These are phyloP conservation scores for Apotomis capreana DNA, from an alignment of 2,888 invertebrate species.

Conservation along the genomic window DNA sequence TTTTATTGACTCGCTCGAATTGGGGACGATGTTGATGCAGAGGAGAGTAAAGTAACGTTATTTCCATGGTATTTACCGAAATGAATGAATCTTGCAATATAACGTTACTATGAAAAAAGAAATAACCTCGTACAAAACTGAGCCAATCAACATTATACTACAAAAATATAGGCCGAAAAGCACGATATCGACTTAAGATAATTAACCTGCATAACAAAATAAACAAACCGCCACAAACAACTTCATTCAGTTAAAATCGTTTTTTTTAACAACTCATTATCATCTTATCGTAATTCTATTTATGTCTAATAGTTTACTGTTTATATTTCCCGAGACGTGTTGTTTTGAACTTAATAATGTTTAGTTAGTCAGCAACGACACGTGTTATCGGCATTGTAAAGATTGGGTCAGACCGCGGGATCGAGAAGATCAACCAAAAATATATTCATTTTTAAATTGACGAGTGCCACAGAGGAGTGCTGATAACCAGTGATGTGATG, in stretches of 20 bases:
- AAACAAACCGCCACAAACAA: constrained; percentile 17
- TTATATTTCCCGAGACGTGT: constrained; percentile 65
- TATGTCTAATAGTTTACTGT: constrained; percentile 69
- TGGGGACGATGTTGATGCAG: constrained; percentile 15
- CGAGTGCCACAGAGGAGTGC: not conserved
- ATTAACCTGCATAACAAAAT: not conserved
- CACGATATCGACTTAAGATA: not conserved
- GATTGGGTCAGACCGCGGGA: constrained; percentile 9
- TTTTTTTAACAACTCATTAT: constrained; percentile 61
- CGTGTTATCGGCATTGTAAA: constrained; percentile 67
- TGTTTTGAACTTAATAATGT: constrained; percentile 77
- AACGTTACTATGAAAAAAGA: too few relatives aligned
- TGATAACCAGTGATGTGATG: not conserved
- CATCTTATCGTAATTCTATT: constrained; percentile 70
- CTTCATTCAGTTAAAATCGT: constrained; percentile 59
- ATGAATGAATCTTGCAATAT: not conserved
- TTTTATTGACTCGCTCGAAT: constrained; percentile 17
- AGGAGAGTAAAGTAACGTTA: not conserved
- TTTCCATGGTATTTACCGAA: not conserved
- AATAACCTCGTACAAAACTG: too few relatives aligned
- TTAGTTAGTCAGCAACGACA: constrained; percentile 73
- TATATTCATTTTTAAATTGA: not conserved
- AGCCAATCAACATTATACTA: not conserved
- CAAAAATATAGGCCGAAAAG: not conserved
- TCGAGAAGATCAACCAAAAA: not conserved